Conservation (phyloP, 2,888 invertebrate genomes). For the Synergus japonicus region DNA sequence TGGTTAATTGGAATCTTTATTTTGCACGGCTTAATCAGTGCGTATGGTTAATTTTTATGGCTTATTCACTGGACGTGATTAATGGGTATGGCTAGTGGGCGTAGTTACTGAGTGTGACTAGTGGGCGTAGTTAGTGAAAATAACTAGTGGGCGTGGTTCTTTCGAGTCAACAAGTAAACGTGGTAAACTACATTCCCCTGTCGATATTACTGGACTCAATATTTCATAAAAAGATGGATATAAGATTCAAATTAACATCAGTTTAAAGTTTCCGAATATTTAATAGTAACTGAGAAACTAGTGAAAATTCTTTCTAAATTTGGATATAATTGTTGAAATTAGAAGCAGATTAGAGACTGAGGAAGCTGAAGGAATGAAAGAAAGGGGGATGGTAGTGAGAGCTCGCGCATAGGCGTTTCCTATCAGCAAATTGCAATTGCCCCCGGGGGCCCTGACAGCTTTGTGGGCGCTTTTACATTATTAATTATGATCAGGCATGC, state of each 20-base stretch:
- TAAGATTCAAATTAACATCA: too few relatives aligned
- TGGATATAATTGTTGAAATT: background rate
- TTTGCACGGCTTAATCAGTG: background rate
- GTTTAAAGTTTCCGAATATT: too few relatives aligned
- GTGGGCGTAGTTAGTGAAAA: background rate
- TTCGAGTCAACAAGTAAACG: background rate
- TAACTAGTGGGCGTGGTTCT: background rate
- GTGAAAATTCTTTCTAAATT: background rate
- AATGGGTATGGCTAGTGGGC: too few relatives aligned
- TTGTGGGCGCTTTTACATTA: constrained; percentile 72
- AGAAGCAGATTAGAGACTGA: background rate
- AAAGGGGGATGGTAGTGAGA: background rate
- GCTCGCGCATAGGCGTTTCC: constrained; percentile 63
- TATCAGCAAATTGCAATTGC: constrained; percentile 61
- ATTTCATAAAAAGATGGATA: too few relatives aligned
- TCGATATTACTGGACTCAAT: too few relatives aligned
- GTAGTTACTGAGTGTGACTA: too few relatives aligned
- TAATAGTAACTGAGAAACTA: background rate
- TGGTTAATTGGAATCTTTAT: background rate
- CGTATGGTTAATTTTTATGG: too few relatives aligned
- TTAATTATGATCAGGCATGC: constrained; percentile 76
- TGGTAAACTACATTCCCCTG: too few relatives aligned
- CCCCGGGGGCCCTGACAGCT: constrained; percentile 66
- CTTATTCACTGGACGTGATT: too few relatives aligned
- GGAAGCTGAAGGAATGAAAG: background rate